Percentiles rank a stretch among this genome's conserved stretches.
Evolutionary conservation across 2,797 vertebrate species (phyloP).

Genomic region (Enteromius argenteus): DNA sequence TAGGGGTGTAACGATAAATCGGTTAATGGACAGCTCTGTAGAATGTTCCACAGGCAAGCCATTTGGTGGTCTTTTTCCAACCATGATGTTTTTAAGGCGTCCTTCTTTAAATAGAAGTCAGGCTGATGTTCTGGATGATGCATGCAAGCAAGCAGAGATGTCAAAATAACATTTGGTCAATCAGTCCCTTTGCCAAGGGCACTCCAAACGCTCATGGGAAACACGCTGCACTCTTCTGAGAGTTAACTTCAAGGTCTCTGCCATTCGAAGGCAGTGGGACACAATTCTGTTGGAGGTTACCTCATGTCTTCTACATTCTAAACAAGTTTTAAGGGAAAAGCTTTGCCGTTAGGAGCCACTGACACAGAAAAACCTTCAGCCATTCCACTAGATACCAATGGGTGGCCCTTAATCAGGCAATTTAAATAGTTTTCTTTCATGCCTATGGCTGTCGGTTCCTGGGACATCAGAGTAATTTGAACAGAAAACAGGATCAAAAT

Average conservation of each 20-base stretch:
- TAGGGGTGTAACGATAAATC: no score
- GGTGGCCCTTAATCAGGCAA: no score
- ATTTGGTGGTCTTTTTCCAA: background rate
- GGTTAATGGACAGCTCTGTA: no score
- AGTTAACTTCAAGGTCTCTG: background rate
- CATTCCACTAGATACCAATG: no score
- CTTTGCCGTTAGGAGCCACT: background rate
- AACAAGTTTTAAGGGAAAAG: background rate
- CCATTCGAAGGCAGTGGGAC: background rate
- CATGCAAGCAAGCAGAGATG: background rate
- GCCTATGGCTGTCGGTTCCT: background rate
- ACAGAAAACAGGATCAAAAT: background rate
- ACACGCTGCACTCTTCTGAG: background rate
- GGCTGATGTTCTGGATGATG: background rate
- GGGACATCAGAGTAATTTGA: background rate
- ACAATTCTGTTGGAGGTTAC: background rate
- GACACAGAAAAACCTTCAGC: background rate
- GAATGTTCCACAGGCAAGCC: background rate
- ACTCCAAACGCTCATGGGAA: no score
- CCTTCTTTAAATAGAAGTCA: background rate
- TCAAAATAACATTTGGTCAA: background rate
- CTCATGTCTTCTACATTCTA: background rate
- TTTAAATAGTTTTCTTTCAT: background rate
- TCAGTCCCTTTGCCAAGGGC: background rate
- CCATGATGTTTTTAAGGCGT: background rate